These are phyloP conservation scores for Acanthosepion esculentum DNA, from an alignment of 2,888 invertebrate genomes.

Conservation along the genomic window DNA sequence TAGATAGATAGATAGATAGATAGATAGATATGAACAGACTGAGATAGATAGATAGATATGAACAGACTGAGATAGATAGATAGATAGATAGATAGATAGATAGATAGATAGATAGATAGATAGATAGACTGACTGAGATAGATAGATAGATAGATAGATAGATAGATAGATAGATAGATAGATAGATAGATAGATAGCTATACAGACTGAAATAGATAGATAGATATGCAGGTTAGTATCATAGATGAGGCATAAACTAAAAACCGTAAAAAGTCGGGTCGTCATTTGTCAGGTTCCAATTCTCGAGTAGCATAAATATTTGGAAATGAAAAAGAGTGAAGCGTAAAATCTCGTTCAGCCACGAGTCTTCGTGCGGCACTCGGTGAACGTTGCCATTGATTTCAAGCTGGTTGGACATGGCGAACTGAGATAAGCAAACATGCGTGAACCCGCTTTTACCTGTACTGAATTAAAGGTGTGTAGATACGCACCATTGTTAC, in stretches of 20 bases:
- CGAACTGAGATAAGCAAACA: neutral
- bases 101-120: too few species aligned
- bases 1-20: too few species aligned
- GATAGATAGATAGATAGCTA: neutral
- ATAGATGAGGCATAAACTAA: neutral
- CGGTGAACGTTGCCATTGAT: neutral
- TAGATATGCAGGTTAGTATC: neutral
- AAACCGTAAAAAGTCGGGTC: neutral
- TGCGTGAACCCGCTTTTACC: neutral
- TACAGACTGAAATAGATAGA: neutral
- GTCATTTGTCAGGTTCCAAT: neutral
- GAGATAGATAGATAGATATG: neutral
- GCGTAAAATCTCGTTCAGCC: slow-evolving; percentile 11
- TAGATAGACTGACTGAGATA: too few species aligned
- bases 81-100: too few species aligned
- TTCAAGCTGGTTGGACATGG: too few species aligned
- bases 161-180: too few species aligned
- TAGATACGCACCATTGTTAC: neutral
- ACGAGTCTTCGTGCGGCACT: neutral
- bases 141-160: too few species aligned
- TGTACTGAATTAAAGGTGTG: neutral
- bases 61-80: neutral
- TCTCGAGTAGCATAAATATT: neutral
- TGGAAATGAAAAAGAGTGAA: neutral
- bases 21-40: too few species aligned